phyloP scores from a whole-genome alignment of 1,140 invertebrate genomes.

The Palaemon carinicauda region DNA sequence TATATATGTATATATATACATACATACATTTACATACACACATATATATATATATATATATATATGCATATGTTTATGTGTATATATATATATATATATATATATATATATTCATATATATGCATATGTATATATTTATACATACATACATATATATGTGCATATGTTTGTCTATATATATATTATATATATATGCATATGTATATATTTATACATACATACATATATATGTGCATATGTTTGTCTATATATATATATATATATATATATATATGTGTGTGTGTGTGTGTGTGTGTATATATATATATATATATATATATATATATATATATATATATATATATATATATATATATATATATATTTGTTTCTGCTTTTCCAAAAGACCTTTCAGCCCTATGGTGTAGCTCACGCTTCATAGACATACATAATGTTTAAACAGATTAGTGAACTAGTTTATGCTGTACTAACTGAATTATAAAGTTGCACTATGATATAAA shows the following conservation, averaged over 20 bases:
- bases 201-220: neutral
- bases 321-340: neutral
- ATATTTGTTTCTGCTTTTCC: neutral
- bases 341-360: neutral
- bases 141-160: neutral
- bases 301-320: neutral
- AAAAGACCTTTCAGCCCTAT: too few species aligned
- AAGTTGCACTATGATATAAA: too few species aligned
- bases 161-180: neutral
- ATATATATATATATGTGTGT: neutral
- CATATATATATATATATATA: neutral
- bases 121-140: neutral
- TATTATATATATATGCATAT: neutral
- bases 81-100: neutral
- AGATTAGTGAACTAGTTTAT: neutral
- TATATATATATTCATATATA: neutral
- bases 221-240: neutral
- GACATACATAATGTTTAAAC: too few species aligned
- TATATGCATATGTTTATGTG: neutral
- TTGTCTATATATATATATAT: conserved; percentile 1
- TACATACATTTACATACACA: neutral
- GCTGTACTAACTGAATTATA: too few species aligned
- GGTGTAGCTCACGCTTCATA: too few species aligned
- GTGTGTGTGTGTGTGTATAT: neutral
- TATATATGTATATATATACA: neutral